Evolutionary conservation across 2,888 invertebrate genomes (phyloP), one percentile per base, ranked within the genome.

Genomic region (Phorcus lineatus): DNA sequence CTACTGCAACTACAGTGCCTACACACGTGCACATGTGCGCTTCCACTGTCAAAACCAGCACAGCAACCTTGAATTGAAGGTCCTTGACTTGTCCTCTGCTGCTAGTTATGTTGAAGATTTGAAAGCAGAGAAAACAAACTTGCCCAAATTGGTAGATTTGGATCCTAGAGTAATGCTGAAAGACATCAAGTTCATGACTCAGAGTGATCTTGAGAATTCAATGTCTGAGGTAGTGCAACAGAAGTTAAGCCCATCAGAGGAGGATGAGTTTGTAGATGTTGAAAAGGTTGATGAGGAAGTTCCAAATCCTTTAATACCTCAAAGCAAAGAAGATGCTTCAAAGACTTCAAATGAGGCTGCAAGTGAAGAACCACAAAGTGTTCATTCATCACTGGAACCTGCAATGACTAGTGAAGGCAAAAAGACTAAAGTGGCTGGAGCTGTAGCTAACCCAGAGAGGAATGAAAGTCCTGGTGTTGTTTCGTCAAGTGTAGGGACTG

Each of bases 1-100:
- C 4, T 86, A 88, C 77, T 90, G 90, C 77, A 79, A 81, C 24
- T 86, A 82, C 57, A 82, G 83, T 24, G 81, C 82, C 22, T 85
- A 82, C 75, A 75, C 62, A 17, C 78, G 76, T 24, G 75, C 76
- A n/a, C 80, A 83, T 54, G 81, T 87, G 3, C 62, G 62, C 47
- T 66, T 77, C 28, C 87, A 87, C 77, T 70, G 82, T 9, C 80
- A 47, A 19, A 74, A 82, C 28, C 55, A 53, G 4, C 87, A 87
- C 78, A 77, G 83, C 2, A 81, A 77, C 67, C 74, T 85, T 17
- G 83, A 85, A 36, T 79, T 81, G 54, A 79, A 80, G 24, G 67
- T 76, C 54, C 36, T 74, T 40, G 74, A 74, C 74, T 24, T 74
- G 13, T 55, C 79, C 9, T 74, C 79, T 19, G 31, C 31, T 28